These are phyloP conservation scores for Lateolabrax maculatus DNA, from an alignment of 2,797 vertebrate genomes.

Conservation along the genomic window DNA sequence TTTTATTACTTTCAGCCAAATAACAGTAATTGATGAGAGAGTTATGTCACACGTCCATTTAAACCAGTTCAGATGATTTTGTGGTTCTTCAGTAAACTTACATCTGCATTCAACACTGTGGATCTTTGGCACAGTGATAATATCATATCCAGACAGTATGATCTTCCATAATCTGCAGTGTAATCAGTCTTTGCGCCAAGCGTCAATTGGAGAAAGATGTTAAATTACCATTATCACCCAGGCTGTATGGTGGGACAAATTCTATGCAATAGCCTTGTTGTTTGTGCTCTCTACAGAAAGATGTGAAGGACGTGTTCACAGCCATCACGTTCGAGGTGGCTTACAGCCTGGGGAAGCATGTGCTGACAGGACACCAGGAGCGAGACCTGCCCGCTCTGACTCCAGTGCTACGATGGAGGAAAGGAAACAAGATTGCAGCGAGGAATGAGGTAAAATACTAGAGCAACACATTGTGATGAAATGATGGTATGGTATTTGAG, in stretches of 20 bases:
- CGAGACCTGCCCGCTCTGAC: slow-evolving; percentile 89
- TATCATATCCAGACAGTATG: slow-evolving; percentile 47
- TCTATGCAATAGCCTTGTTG: slow-evolving; percentile 7
- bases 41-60: slow-evolving; percentile 43
- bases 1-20: slow-evolving; percentile 42
- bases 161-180: slow-evolving; percentile 53
- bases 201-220: slow-evolving; percentile 60
- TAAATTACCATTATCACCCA: slow-evolving; percentile 40
- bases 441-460: slow-evolving; percentile 91
- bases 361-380: slow-evolving; percentile 79
- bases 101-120: slow-evolving; percentile 37
- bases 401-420: slow-evolving; percentile 95
- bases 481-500: not conserved
- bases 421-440: slow-evolving; percentile 92
- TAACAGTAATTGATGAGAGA: slow-evolving; percentile 27
- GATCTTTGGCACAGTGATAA: slow-evolving; percentile 47
- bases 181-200: slow-evolving; percentile 41
- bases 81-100: slow-evolving; percentile 27
- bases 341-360: slow-evolving; percentile 90
- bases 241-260: slow-evolving; percentile 10
- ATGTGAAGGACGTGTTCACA: slow-evolving; percentile 95
- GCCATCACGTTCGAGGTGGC: slow-evolving; percentile 94
- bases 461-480: slow-evolving; percentile 23
- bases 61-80: slow-evolving; percentile 34
- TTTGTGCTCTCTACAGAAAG: slow-evolving; percentile 86